phyloP scores from a whole-genome alignment of 2,888 invertebrate genomes.

The Pelosia muscerda region DNA sequence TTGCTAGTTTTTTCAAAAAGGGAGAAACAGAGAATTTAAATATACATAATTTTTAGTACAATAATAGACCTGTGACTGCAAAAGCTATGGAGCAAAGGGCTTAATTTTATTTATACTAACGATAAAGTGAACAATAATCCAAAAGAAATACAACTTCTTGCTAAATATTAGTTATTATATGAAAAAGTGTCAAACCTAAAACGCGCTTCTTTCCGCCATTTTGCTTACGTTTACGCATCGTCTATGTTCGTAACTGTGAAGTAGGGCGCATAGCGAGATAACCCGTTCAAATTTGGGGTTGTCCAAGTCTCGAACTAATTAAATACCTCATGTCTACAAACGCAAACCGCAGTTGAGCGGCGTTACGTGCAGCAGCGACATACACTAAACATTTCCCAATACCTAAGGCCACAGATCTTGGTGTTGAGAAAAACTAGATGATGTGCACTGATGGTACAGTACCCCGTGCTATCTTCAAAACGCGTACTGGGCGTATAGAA shows the following conservation, averaged over 20 bases:
- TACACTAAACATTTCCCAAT: neutral
- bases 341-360: neutral
- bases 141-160: neutral
- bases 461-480: too few relatives aligned
- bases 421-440: too few relatives aligned
- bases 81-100: too few relatives aligned
- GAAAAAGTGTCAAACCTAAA: neutral
- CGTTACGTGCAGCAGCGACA: neutral
- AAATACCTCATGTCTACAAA: conserved; percentile 4
- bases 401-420: too few relatives aligned
- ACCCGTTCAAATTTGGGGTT: neutral
- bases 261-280: conserved; percentile 2
- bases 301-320: conserved; percentile 1
- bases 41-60: too few relatives aligned
- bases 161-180: neutral
- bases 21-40: too few relatives aligned
- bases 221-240: conserved; percentile 1
- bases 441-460: too few relatives aligned
- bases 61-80: too few relatives aligned
- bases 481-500: too few relatives aligned
- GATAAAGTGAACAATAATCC: neutral
- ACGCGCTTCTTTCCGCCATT: neutral
- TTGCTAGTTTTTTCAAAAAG: too few relatives aligned
- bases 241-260: neutral
- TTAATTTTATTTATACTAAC: neutral